Evolutionary conservation across 30 jellyfish, hydroid and myxozoan genomes (phyloP).

Genomic region (Aurelia aurita): DNA sequence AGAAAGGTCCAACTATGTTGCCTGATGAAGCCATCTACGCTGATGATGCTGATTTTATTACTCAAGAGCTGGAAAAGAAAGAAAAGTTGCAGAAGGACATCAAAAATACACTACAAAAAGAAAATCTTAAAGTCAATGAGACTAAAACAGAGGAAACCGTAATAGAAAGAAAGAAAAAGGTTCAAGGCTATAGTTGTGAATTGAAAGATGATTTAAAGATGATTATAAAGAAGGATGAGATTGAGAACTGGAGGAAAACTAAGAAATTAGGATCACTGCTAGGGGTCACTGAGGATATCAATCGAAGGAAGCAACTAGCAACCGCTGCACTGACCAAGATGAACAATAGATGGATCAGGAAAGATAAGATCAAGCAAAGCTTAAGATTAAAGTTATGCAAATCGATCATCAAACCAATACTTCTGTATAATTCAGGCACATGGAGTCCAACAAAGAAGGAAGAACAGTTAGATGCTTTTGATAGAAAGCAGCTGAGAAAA

Average conservation of each 20-base stretch:
- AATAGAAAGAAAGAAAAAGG: constrained; percentile 20
- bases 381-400: neutral
- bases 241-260: constrained; percentile 13
- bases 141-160: too few relatives aligned
- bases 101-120: too few relatives aligned
- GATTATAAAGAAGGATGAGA: neutral
- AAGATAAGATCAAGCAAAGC: constrained; percentile 1
- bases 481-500: too few relatives aligned
- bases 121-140: too few relatives aligned
- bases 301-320: constrained; percentile 25
- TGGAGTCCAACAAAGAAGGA: too few relatives aligned
- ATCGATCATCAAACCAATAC: neutral
- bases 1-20: neutral
- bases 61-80: constrained; percentile 26
- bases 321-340: constrained; percentile 6
- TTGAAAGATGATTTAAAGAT: neutral
- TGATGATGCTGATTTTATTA: constrained; percentile 47
- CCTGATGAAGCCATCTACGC: constrained; percentile 57
- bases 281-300: constrained; percentile 26
- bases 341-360: constrained; percentile 4
- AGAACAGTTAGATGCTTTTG: too few relatives aligned
- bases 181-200: neutral
- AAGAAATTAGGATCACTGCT: constrained; percentile 27
- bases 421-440: too few relatives aligned
- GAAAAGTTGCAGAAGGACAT: constrained; percentile 23